phyloP scores from a whole-genome alignment of 2,888 invertebrate species.

The Fragum whitleyi region DNA sequence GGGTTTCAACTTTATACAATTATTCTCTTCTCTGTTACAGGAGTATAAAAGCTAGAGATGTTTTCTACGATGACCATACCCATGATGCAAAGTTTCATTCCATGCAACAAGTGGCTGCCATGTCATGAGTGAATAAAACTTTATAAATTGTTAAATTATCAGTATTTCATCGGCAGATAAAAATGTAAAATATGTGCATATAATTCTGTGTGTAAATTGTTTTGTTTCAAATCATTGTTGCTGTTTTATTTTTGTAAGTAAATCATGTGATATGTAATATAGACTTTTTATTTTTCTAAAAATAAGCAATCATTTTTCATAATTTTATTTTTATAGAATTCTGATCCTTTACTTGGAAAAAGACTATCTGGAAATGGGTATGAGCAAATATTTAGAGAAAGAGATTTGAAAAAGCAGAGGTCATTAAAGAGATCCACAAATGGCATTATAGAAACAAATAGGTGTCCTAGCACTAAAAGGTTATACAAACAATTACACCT shows the following conservation, averaged over 20 bases:
- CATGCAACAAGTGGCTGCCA: conserved; percentile 51
- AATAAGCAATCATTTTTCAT: background rate
- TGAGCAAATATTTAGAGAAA: too few species aligned
- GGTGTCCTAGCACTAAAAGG: too few species aligned
- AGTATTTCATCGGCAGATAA: background rate
- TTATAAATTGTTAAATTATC: background rate
- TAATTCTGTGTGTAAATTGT: background rate
- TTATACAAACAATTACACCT: too few species aligned
- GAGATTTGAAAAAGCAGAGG: too few species aligned
- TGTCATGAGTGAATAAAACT: conserved; percentile 22
- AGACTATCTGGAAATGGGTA: too few species aligned
- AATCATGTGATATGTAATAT: background rate
- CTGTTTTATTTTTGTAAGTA: background rate
- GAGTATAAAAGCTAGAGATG: conserved; percentile 82
- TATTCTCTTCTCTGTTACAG: too few species aligned
- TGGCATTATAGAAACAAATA: too few species aligned
- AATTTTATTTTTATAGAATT: conserved; percentile 4
- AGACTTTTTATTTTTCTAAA: background rate
- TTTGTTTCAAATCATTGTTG: background rate
- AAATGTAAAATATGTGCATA: conserved; percentile 1
- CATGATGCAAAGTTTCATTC: conserved; percentile 80
- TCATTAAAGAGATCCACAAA: too few species aligned
- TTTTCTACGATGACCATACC: conserved; percentile 83
- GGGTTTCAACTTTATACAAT: too few species aligned
- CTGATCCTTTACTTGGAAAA: too few species aligned